These are phyloP conservation scores for Chanos chanos DNA, from an alignment of 2,797 vertebrate genomes.

Conservation along the genomic window DNA sequence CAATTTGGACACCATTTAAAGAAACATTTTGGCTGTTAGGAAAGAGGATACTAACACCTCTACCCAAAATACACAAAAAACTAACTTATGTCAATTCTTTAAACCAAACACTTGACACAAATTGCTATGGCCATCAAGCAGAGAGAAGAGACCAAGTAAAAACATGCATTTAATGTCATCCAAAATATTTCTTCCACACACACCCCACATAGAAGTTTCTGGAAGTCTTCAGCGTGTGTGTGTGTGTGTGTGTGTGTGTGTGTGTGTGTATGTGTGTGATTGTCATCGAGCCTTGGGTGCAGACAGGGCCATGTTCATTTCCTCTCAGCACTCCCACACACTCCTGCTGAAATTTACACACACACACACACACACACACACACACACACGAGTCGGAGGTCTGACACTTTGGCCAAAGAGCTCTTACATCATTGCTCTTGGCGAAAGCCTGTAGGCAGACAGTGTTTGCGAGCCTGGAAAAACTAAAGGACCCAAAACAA, in stretches of 20 bases:
- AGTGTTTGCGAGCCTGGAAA: not conserved
- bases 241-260: not conserved
- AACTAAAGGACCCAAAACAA: not conserved
- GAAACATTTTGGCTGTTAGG: too few species aligned
- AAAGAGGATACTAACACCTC: too few species aligned
- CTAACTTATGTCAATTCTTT: too few species aligned
- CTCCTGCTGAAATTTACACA: constrained; percentile 37
- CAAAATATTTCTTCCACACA: not conserved
- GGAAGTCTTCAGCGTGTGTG: constrained; percentile 13
- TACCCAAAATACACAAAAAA: too few species aligned
- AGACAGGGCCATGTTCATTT: constrained; percentile 24
- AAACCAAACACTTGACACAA: too few species aligned
- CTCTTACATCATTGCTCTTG: constrained; percentile 18
- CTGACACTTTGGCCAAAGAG: not conserved
- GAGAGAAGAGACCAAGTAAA: too few species aligned
- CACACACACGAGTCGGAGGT: constrained; percentile 13
- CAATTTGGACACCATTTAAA: not conserved
- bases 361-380: constrained; percentile 8
- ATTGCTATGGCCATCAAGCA: too few species aligned
- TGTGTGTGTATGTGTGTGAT: constrained; percentile 11
- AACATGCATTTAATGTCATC: too few species aligned
- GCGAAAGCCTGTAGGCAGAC: not conserved
- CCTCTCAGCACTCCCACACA: constrained; percentile 34
- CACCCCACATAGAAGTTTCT: not conserved
- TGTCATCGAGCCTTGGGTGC: constrained; percentile 29